Base-by-base conservation (phyloP, 2,888 invertebrate genomes). In the Diaprepes abbreviatus region DNA sequence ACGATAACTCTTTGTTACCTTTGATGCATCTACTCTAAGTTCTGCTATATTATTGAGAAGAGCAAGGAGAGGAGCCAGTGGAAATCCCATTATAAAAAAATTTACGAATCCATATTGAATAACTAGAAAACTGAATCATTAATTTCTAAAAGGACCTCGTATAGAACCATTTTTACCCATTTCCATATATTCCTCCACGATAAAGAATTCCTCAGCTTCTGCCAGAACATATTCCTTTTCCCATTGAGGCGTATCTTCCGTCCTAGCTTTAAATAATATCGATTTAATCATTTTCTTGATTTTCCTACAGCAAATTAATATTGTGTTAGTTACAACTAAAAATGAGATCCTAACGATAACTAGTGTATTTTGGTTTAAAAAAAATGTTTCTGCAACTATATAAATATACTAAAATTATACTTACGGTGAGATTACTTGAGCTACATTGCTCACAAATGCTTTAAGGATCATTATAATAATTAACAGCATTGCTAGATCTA, bases 71-170 rank as follows among this genome's bases (percentile, higher is more conserved):
- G 91, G 90, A n/a, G 89, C 89, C 43, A 91, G 81, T 0, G 91
- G 90, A 79, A 91, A 90, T 0, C 89, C 89, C 14, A 89, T 88
- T 16, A 89, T 89, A 79, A 91, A 91, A 60, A 91, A 85, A 1
- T 89, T 89, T 33, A 90, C 87, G 79, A 90, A 90, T 1, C 90
- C 90, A 81, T 88, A 90, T 81, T 91, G 90, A 52, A 90, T 85
- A 38, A 89, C 90, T 90, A 50, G 63, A 78, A 74, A 54, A 24
- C 38, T 62, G 55, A 38, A 66, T 9, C 14, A 24, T 33, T 4
- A n/a, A 58, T 19, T 9, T n/a, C 1, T 52, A 36, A 16, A 17
- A 14, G 35, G 6, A 55, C n/a, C 5, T 36, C 16, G 38, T 16
- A 19, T 21, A 4, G 2, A 3, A 19, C 10, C 10, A 35, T 14